Evolutionary conservation across 2,797 vertebrate genomes (phyloP).

Genomic region (Stomatorhinus walkeri): DNA sequence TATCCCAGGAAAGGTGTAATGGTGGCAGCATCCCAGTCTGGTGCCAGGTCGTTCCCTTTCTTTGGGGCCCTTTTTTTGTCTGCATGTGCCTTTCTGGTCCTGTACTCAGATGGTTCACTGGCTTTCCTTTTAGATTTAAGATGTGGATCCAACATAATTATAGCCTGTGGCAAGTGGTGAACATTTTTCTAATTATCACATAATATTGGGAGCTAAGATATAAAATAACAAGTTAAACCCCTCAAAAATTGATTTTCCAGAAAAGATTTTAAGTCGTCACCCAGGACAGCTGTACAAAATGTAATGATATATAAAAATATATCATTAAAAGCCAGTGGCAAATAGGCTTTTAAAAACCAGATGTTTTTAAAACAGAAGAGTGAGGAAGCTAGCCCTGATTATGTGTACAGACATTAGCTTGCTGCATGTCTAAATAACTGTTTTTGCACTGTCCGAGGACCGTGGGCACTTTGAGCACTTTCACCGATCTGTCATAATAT

Average conservation of each 20-base stretch:
- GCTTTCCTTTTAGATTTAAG: not conserved
- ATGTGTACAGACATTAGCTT: not conserved
- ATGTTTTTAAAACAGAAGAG: not conserved
- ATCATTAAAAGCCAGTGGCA: not conserved
- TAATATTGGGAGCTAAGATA: constrained; percentile 19
- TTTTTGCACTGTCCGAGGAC: not conserved
- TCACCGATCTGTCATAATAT: not conserved
- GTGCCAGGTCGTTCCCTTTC: not conserved
- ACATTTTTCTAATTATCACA: constrained; percentile 17
- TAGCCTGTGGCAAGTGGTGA: constrained; percentile 1
- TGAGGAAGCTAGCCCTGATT: not conserved
- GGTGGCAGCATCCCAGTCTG: not conserved
- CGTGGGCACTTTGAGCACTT: not conserved
- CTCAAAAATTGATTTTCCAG: constrained; percentile 24
- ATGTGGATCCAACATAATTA: constrained; percentile 20
- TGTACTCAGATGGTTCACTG: not conserved
- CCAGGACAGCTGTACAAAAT: not conserved
- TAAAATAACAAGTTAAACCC: constrained; percentile 17
- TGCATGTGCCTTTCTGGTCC: not conserved
- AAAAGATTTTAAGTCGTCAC: constrained; percentile 6
- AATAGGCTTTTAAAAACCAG: not conserved
- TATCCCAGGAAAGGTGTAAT: not conserved
- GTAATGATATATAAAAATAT: not conserved
- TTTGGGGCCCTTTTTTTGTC: not conserved
- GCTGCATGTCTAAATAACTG: not conserved